These are phyloP conservation scores for Hyperoplus lanceolatus DNA, from an alignment of 2,797 vertebrate species.

Conservation along the genomic window DNA sequence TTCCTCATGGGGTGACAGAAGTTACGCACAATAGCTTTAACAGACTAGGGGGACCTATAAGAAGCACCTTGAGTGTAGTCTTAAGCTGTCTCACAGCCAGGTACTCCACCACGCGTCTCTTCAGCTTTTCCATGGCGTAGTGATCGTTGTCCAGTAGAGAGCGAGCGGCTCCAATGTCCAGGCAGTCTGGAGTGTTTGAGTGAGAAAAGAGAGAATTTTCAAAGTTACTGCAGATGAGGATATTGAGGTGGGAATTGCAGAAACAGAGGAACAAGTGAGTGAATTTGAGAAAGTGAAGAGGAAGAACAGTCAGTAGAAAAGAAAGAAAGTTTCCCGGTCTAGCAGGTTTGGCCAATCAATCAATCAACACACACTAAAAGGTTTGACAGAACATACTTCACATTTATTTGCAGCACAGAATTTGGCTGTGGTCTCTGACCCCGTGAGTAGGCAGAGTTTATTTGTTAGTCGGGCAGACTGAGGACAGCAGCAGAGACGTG, in stretches of 20 bases:
- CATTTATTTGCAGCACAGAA: neutral
- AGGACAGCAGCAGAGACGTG: neutral
- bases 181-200: slow-evolving; percentile 85
- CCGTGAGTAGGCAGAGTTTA: neutral
- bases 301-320: neutral
- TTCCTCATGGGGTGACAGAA: too few relatives aligned
- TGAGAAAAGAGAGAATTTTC: neutral
- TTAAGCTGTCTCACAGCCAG: slow-evolving; percentile 96
- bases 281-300: neutral
- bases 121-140: slow-evolving; percentile 97
- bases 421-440: neutral
- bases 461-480: neutral
- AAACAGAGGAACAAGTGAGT: neutral
- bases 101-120: slow-evolving; percentile 96
- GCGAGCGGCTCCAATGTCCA: slow-evolving; percentile 93
- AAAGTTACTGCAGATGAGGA: neutral
- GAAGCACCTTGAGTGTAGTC: slow-evolving; percentile 88
- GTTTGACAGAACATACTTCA: neutral
- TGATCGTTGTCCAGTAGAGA: slow-evolving; percentile 95
- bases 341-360: neutral
- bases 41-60: neutral
- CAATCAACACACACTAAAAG: neutral
- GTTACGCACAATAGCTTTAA: too few relatives aligned
- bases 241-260: neutral
- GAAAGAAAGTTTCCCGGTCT: neutral